phyloP scores from a whole-genome alignment of 2,113 vertebrate genomes.

The Lucifuga dentata region DNA sequence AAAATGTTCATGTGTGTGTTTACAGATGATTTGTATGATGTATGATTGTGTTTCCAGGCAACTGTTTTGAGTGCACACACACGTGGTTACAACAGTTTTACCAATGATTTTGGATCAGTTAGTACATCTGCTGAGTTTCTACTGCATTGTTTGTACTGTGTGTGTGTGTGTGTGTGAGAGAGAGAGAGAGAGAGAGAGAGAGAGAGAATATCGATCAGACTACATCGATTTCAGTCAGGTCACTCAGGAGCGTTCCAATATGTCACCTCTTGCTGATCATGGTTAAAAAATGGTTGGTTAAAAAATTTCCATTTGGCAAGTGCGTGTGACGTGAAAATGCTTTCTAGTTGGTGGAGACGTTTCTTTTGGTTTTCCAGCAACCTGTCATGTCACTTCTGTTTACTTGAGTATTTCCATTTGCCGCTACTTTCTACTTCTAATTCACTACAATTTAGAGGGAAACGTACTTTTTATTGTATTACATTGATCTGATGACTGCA shows the following conservation, averaged over 20 bases:
- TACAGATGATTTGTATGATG: background rate
- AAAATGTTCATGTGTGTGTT: background rate
- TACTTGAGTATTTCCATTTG: no score
- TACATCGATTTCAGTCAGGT: background rate
- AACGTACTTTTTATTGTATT: no score
- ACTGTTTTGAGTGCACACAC: background rate
- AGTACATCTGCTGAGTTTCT: background rate
- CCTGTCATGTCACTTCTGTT: no score
- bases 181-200: no score
- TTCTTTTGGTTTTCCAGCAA: no score
- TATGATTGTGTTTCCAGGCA: background rate
- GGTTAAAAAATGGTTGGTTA: background rate
- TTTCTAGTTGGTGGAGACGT: no score
- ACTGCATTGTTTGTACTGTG: background rate
- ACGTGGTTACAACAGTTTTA: background rate
- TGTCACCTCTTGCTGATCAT: slow-evolving; percentile 14
- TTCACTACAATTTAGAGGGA: no score
- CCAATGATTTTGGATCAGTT: background rate
- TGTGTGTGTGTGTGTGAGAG: slow-evolving; percentile 1
- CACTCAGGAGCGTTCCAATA: background rate
- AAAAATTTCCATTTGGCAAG: no score
- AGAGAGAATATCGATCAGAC: slow-evolving; percentile 38
- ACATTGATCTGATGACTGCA: no score
- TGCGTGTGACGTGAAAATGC: no score
- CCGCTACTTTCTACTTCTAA: no score